Conservation (phyloP, 2,797 vertebrate genomes). For the Poecilia wingei region DNA sequence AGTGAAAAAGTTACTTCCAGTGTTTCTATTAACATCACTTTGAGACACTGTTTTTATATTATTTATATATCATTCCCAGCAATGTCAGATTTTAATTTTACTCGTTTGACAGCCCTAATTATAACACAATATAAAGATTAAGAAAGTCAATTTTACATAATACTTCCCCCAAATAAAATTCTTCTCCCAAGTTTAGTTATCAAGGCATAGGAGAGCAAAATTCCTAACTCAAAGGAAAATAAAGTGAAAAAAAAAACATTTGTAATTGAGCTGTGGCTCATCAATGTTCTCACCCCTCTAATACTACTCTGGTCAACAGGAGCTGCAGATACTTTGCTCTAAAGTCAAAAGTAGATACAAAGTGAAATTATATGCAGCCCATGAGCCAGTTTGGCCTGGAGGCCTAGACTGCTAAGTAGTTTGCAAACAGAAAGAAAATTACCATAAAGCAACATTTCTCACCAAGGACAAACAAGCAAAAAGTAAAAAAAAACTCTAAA, state of each 20-base stretch:
- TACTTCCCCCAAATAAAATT: neutral
- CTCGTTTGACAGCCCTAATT: too few relatives aligned
- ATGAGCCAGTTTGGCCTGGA: constrained; percentile 44
- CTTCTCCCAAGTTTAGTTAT: neutral
- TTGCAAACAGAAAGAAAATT: constrained; percentile 59
- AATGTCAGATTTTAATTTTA: too few relatives aligned
- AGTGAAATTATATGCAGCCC: constrained; percentile 44
- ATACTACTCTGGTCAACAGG: constrained; percentile 7
- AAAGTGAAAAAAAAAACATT: constrained; percentile 1
- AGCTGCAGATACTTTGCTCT: constrained; percentile 15
- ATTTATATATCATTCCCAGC: neutral
- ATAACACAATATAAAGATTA: too few relatives aligned
- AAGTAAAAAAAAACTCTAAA: constrained; percentile 25
- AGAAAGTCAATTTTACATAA: too few relatives aligned
- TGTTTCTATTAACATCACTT: neutral
- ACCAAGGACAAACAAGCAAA: constrained; percentile 32
- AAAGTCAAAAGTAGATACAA: constrained; percentile 42
- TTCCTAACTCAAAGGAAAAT: constrained; percentile 12
- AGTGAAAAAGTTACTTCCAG: neutral
- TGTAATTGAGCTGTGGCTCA: neutral
- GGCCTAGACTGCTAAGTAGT: constrained; percentile 46
- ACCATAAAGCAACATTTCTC: constrained; percentile 53
- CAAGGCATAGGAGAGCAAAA: neutral
- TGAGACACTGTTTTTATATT: neutral
- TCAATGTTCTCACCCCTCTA: neutral